Evolutionary conservation across 2,797 vertebrate genomes (phyloP).

Genomic region (Meda fulgida): DNA sequence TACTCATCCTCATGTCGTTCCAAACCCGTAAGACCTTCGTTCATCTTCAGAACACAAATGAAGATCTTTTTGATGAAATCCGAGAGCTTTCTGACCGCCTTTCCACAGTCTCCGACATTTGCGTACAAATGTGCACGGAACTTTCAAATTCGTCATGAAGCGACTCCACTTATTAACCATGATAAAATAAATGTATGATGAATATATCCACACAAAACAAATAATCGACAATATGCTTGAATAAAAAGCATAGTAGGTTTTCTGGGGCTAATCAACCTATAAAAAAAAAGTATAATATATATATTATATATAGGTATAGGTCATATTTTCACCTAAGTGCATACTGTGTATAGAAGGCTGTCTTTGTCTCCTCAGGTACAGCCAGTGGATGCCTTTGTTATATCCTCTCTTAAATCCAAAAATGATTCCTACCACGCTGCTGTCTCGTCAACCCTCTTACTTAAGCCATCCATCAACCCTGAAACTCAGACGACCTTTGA

Average conservation of each 20-base stretch:
- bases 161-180: not conserved
- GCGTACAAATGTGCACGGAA: too few relatives aligned
- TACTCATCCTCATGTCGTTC: too few relatives aligned
- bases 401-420: conserved; percentile 80
- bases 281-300: too few relatives aligned
- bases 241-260: too few relatives aligned
- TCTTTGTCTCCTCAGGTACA: conserved; percentile 77
- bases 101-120: not conserved
- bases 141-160: not conserved
- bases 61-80: too few relatives aligned
- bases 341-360: not conserved
- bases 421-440: conserved; percentile 75
- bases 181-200: not conserved
- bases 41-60: too few relatives aligned
- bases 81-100: too few relatives aligned
- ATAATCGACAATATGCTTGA: too few relatives aligned
- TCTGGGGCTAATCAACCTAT: too few relatives aligned
- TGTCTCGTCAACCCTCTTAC: conserved; percentile 80
- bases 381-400: conserved; percentile 79
- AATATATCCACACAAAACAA: not conserved
- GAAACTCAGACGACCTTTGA: conserved; percentile 77
- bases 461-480: conserved; percentile 83
- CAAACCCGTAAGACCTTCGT: too few relatives aligned
- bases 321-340: too few relatives aligned
- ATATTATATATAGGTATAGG: too few relatives aligned